Evolutionary conservation across 2,888 invertebrate genomes (phyloP).

Genomic region (Synergus japonicus): DNA sequence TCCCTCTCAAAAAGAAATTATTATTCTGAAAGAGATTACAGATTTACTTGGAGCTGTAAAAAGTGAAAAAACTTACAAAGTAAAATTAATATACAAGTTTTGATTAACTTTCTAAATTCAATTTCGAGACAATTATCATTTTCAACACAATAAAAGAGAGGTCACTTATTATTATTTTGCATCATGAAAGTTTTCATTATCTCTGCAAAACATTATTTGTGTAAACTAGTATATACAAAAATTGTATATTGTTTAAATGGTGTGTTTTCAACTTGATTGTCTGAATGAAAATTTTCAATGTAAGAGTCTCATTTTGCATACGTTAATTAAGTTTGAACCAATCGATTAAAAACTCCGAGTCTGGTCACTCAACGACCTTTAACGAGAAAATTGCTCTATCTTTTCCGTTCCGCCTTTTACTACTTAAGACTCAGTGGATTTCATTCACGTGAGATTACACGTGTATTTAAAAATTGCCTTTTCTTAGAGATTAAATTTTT

Average conservation of each 20-base stretch:
- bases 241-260: neutral
- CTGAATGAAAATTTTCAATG: neutral
- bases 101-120: neutral
- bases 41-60: neutral
- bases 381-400: conserved; percentile 38
- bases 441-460: conserved; percentile 35
- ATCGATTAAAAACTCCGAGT: conserved; percentile 33
- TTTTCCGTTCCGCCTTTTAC: conserved; percentile 38
- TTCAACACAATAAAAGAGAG: conserved; percentile 10
- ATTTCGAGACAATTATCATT: neutral
- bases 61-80: no score
- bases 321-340: conserved; percentile 13
- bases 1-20: neutral
- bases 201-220: conserved; percentile 2
- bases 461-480: conserved; percentile 1
- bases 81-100: no score
- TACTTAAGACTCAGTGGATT: conserved; percentile 32
- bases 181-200: conserved; percentile 16
- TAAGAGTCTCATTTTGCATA: neutral
- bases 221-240: neutral
- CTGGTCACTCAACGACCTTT: conserved; percentile 33
- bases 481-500: neutral
- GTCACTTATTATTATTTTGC: conserved; percentile 16
- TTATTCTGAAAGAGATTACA: neutral
- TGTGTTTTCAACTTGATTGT: no score